Evolutionary conservation across 1,140 invertebrate genomes (phyloP).

Genomic region (Panagrolaimus sp.): DNA sequence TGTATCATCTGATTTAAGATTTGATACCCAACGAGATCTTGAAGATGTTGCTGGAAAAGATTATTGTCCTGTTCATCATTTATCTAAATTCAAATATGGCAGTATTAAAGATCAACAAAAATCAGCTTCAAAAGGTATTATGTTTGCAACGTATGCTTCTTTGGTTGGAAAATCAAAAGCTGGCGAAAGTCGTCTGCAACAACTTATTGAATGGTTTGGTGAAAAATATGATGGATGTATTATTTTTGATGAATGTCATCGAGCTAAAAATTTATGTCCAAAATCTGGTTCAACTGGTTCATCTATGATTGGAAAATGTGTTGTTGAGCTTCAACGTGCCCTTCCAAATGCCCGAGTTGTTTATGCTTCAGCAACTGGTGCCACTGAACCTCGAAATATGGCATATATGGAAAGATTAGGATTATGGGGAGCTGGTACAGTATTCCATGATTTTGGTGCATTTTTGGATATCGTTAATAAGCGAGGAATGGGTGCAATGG

Average conservation of each 20-base stretch:
- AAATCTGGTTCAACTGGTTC: constrained; percentile 80
- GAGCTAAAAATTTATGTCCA: constrained; percentile 97
- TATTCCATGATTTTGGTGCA: constrained; percentile 86
- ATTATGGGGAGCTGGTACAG: constrained; percentile 91
- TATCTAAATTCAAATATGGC: constrained; percentile 92
- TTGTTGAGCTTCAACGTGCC: constrained; percentile 87
- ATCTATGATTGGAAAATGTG: constrained; percentile 77
- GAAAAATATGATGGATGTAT: constrained; percentile 65
- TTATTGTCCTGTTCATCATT: constrained; percentile 78
- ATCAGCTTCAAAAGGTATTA: constrained; percentile 72
- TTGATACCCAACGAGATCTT: constrained; percentile 92
- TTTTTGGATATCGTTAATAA: constrained; percentile 94
- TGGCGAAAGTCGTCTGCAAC: constrained; percentile 71
- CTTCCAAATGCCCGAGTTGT: constrained; percentile 88
- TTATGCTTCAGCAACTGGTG: constrained; percentile 88
- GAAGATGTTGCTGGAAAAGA: constrained; percentile 80
- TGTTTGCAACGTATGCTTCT: constrained; percentile 95
- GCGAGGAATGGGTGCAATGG: constrained; percentile 96
- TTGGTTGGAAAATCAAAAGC: constrained; percentile 73
- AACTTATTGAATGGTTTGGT: constrained; percentile 92
- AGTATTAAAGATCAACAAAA: constrained; percentile 76
- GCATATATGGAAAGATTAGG: constrained; percentile 97
- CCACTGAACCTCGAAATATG: constrained; percentile 94
- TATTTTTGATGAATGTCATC: constrained; percentile 98
- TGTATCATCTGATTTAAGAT: constrained; percentile 95